Percentiles rank a stretch among this genome's conserved stretches.
Evolutionary conservation across 2,888 invertebrate genomes (phyloP).

Genomic region (Odontomyia ornata): DNA sequence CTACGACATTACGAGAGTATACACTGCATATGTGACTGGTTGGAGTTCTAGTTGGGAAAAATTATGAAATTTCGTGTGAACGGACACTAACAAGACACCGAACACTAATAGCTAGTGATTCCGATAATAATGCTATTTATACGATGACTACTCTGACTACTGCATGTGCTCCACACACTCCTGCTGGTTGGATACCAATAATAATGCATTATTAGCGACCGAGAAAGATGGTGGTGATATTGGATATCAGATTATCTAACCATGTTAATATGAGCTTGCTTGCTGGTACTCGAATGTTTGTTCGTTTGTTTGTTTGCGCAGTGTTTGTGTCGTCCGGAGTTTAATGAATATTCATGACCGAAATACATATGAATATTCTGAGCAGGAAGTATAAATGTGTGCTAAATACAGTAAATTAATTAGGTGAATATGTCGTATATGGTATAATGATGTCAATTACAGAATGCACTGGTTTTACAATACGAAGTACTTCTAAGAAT

Average conservation of each 20-base stretch:
- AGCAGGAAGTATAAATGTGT: not conserved
- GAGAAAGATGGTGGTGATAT: slow-evolving; percentile 9
- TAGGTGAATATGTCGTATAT: slow-evolving; percentile 2
- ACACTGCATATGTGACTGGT: too few species aligned
- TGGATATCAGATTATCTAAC: slow-evolving; percentile 32
- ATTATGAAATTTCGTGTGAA: slow-evolving; percentile 37
- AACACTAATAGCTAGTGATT: slow-evolving; percentile 23
- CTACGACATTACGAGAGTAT: not conserved
- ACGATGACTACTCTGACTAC: slow-evolving; percentile 6
- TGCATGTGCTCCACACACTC: not conserved
- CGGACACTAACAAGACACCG: slow-evolving; percentile 24
- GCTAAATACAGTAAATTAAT: slow-evolving; percentile 6
- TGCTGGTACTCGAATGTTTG: not conserved
- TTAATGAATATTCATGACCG: slow-evolving; percentile 36
- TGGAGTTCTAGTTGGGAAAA: slow-evolving; percentile 14
- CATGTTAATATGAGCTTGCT: slow-evolving; percentile 8
- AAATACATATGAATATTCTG: not conserved
- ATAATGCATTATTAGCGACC: slow-evolving; percentile 27
- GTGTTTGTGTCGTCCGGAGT: not conserved
- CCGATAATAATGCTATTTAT: slow-evolving; percentile 25
- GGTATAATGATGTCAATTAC: not conserved
- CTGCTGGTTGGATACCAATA: not conserved
- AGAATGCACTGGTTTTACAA: too few species aligned
- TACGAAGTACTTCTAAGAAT: too few species aligned
- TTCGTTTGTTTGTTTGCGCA: not conserved